Conservation (phyloP, 2,113 vertebrate species). For the Callochromis pleurospilus region DNA sequence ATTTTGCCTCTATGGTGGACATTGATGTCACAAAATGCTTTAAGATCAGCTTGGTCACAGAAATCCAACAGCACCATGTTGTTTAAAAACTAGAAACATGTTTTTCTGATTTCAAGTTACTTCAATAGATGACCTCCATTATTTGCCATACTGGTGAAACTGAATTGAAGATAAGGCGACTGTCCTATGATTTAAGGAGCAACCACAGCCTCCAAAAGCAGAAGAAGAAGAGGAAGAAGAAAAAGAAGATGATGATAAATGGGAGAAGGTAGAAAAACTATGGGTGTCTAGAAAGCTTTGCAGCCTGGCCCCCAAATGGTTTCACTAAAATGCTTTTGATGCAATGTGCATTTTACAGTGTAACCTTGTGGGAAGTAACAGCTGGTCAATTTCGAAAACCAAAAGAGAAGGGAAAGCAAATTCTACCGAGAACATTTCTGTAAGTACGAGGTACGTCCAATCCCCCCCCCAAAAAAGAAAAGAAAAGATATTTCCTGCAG, state of each 20-base stretch:
- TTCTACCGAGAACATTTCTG: neutral
- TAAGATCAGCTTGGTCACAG: neutral
- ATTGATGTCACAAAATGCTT: neutral
- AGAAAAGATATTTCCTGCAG: neutral
- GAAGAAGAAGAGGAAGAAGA: neutral
- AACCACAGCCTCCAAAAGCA: neutral
- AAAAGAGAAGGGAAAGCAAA: neutral
- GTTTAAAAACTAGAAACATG: neutral
- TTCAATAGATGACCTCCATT: neutral
- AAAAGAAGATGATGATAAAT: neutral
- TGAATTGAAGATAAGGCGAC: neutral
- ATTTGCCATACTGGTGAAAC: neutral
- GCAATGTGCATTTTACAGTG: neutral
- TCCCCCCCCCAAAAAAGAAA: neutral
- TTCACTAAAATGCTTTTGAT: neutral
- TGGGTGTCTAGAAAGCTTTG: neutral
- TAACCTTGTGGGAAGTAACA: neutral
- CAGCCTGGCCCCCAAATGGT: neutral
- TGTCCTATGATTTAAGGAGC: neutral
- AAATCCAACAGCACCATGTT: neutral
- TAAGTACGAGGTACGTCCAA: neutral
- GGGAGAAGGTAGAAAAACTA: neutral
- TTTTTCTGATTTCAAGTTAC: neutral
- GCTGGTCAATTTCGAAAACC: neutral
- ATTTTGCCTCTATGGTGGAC: neutral